Conservation (phyloP, 1,140 invertebrate species). For the Thaumetopoea pityocampa region DNA sequence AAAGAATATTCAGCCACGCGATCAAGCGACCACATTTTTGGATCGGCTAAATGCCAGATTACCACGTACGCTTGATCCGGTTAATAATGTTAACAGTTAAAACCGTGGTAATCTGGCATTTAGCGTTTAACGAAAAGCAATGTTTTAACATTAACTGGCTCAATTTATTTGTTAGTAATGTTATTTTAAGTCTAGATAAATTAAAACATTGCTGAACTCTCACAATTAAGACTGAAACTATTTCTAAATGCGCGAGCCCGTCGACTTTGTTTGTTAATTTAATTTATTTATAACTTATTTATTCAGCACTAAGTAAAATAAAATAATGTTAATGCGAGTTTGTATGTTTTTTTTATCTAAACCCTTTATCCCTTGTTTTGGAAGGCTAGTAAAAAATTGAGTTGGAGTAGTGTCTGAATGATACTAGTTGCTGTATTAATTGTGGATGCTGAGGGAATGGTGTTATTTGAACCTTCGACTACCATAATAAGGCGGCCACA, state of each 20-base stretch:
- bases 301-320: conserved; percentile 66
- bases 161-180: no score
- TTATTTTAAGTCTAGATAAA: conserved; percentile 37
- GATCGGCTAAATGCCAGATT: conserved; percentile 64
- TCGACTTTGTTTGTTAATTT: conserved; percentile 70
- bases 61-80: conserved; percentile 59
- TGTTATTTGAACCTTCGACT: no score
- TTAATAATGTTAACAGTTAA: conserved; percentile 21
- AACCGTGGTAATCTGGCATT: conserved; percentile 66
- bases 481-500: no score
- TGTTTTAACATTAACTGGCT: conserved; percentile 51
- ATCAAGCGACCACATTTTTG: conserved; percentile 57
- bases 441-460: no score
- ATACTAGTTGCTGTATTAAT: no score
- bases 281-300: conserved; percentile 65
- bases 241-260: conserved; percentile 61
- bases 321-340: conserved; percentile 33
- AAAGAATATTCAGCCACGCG: conserved; percentile 60
- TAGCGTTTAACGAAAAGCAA: conserved; percentile 47
- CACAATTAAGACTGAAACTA: conserved; percentile 50
- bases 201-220: conserved; percentile 43
- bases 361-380: no score
- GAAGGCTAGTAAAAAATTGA: no score
- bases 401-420: no score
- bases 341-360: conserved; percentile 28